Evolutionary conservation across 2,113 vertebrate genomes (phyloP).

Genomic region (Nicator chloris): DNA sequence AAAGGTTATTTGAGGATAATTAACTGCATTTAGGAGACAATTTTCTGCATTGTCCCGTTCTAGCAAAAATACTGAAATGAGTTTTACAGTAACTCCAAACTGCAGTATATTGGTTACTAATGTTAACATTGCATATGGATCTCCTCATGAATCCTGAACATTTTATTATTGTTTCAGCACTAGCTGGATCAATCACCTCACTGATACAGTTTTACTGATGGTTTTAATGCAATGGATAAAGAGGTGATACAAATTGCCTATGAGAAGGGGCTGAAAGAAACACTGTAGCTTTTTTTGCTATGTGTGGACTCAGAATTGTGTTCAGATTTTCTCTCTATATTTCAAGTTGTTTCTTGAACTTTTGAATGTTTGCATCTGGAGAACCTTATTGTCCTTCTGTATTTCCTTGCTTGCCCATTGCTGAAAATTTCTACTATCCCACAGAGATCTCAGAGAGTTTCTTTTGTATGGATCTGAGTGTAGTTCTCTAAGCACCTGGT

Average conservation of each 20-base stretch:
- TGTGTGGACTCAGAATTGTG: neutral
- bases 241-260: neutral
- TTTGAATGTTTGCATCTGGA: neutral
- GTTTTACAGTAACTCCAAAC: neutral
- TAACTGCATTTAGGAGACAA: neutral
- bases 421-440: neutral
- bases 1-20: slow-evolving; percentile 8
- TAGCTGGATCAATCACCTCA: neutral
- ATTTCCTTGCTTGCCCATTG: neutral
- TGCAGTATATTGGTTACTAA: neutral
- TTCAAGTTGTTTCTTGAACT: neutral
- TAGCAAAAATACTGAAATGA: neutral
- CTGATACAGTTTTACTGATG: neutral
- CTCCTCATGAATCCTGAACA: neutral
- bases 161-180: neutral
- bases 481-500: neutral
- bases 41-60: neutral
- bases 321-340: neutral
- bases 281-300: neutral
- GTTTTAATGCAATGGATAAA: neutral
- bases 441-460: neutral
- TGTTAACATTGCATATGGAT: neutral
- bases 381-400: neutral
- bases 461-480: neutral
- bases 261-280: neutral